Evolutionary conservation across 2,888 invertebrate species (phyloP), one percentile per base, ranked within the genome.

Genomic region (Brachyopa scutellaris): DNA sequence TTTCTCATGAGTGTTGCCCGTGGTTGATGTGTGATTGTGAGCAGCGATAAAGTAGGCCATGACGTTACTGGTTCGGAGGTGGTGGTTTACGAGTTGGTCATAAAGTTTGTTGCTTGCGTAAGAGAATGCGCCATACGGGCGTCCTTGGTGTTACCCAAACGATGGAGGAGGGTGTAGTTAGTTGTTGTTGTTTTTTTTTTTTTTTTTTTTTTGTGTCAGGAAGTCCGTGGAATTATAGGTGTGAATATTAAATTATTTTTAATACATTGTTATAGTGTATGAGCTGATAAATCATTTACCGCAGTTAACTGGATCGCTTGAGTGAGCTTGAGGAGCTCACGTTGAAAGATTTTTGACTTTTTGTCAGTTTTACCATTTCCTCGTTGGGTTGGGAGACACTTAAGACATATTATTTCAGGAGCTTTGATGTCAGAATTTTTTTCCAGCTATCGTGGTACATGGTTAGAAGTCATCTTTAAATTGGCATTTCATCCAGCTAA

Each of bases 21-120:
- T 19, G 31, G 55, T 40, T 73, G 33, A 26, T 80, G 62, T 62
- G 69, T n/a, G n/a, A 80, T 80, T 69, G 62, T 49, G 55, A 45
- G 29, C 55, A 26, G 21, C 61, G 76, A 76, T 70, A 76, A 76
- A 62, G 45, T 80, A 51, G 76, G 76, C 70, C 76, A 74, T 69
- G 67, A 61, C 69, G 79, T 64, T 57, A 64, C 72, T 42, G 49
- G 40, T 13, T 47, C 23, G 47, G 42, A 55, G 23, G 13, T 53
- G 33, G 19, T 11, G 45, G 59, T 82, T 82, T 72, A 82, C 70
- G 82, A 82, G 38, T 29, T 59, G 70, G 47, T 66, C 77, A 33
- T 82, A 72, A 82, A 82, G 31, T 72, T 53, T 61, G 51, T 66
- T 70, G 64, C 45, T 40, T 82, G 77, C 77, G 82, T 77, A 82